Evolutionary conservation across 2,888 invertebrate genomes (phyloP).

Genomic region (Drosophila suboccidentalis): DNA sequence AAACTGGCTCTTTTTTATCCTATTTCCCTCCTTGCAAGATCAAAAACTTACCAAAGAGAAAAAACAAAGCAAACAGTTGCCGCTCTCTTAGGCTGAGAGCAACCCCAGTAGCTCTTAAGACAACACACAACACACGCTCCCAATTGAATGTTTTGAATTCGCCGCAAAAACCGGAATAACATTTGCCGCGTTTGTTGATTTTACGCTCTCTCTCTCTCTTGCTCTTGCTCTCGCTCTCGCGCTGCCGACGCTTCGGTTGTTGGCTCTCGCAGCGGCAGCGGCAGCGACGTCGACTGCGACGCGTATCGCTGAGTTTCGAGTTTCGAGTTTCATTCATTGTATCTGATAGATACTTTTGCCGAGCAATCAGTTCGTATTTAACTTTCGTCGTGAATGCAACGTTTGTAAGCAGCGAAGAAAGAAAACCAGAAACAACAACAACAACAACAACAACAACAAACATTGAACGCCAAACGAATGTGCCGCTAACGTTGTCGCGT

Average conservation of each 20-base stretch:
- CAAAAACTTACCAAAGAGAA: constrained; percentile 8
- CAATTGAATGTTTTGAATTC: constrained; percentile 51
- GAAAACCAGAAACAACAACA: constrained; percentile 46
- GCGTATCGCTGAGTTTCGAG: constrained; percentile 54
- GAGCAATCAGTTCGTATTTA: constrained; percentile 80
- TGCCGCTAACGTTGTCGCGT: constrained; percentile 41
- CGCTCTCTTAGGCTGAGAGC: not conserved
- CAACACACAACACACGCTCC: constrained; percentile 13
- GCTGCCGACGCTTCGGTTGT: constrained; percentile 15
- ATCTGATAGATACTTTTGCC: constrained; percentile 64
- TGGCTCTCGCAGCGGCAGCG: constrained; percentile 29
- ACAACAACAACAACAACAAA: constrained; percentile 28
- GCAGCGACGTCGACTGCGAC: constrained; percentile 39
- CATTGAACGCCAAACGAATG: constrained; percentile 28
- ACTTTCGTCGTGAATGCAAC: constrained; percentile 83
- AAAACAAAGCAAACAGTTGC: not conserved
- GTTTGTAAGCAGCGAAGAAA: constrained; percentile 64
- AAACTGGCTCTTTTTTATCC: no score
- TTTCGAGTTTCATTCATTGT: constrained; percentile 83
- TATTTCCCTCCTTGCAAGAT: constrained; percentile 6
- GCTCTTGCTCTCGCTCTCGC: constrained; percentile 17
- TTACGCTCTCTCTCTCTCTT: constrained; percentile 32
- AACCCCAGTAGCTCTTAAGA: constrained; percentile 35
- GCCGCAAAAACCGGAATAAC: constrained; percentile 68
- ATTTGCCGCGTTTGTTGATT: constrained; percentile 18